Base-by-base conservation (phyloP, 2,797 vertebrate species). In the Fistularia commersonii region DNA sequence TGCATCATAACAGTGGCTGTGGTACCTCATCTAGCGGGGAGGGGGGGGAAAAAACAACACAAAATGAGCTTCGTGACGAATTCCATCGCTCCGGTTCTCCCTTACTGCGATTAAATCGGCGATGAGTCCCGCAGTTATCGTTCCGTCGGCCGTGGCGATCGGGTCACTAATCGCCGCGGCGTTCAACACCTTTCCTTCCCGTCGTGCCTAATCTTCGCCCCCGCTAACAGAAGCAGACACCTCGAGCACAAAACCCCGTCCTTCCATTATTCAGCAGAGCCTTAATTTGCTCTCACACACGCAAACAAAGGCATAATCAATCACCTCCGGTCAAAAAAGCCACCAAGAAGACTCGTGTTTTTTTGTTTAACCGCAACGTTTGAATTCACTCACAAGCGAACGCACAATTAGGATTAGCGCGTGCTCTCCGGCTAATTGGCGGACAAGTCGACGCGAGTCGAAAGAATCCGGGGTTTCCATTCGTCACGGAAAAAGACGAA, bases 221-320 rank as follows among this genome's bases (percentile, higher is more conserved):
- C 49, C 34, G 51, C 35, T 14, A 41, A 38, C 48, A 52, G 50
- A 74, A 58, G 6, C 36, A 65, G 54, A 76, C 65, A 69, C 69
- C 72, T 33, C 15, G 42, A 33, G 47, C 44, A 74, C 57, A 72
- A 69, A 83, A 77, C 63, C 52, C 32, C 1, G 23, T 51, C 45
- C 60, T 74, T 86, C 52, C 79, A 82, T 85, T 86, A 87, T 85
- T 83, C 70, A 84, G 54, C 46, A 64, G 57, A 52, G 52, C 56
- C 44, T 51, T 81, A 71, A 73, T 74, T 73, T 59, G 9, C 42
- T 8, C 39, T 10, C 13, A 49, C 53, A 52, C 49, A 44, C 57
- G 46, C 40, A 58, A 51, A 75, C 75, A 77, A 73, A 66, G 45
- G 69, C 66, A 65, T 61, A 65, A 74, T 79, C 69, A 71, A 53